Evolutionary conservation across 2,113 vertebrate genomes (phyloP).

Genomic region (Rhizomys pruinosus): DNA sequence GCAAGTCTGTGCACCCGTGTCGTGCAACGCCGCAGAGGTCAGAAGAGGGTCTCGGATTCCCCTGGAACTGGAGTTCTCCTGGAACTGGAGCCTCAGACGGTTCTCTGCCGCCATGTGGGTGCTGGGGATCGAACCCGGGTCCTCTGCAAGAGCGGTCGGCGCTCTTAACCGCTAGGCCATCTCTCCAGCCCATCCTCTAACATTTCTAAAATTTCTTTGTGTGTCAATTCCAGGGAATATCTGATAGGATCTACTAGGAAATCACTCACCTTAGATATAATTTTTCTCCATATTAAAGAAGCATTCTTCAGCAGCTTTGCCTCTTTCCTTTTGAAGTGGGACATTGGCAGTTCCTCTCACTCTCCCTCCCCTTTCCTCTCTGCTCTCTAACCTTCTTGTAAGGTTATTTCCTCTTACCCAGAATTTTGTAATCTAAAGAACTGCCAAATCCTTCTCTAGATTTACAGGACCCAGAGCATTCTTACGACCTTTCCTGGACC

Average conservation of each 20-base stretch:
- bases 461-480: neutral
- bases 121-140: no score
- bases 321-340: no score
- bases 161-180: no score
- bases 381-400: neutral
- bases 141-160: no score
- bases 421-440: neutral
- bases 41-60: no score
- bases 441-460: neutral
- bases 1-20: no score
- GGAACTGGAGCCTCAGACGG: no score
- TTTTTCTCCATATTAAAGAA: constrained; percentile 47
- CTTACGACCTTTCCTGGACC: no score
- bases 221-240: constrained; percentile 28
- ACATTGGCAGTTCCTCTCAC: neutral
- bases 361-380: neutral
- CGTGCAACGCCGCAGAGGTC: no score
- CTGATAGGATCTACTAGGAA: constrained; percentile 44
- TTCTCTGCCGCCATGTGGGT: no score
- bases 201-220: neutral
- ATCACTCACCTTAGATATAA: constrained; percentile 2
- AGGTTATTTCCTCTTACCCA: neutral
- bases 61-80: no score
- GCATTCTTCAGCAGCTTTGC: neutral
- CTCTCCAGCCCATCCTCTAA: no score